Percentiles rank a stretch among this genome's conserved stretches.
phyloP scores from a whole-genome alignment of 2,888 invertebrate species.

The Orthonevra nobilis region DNA sequence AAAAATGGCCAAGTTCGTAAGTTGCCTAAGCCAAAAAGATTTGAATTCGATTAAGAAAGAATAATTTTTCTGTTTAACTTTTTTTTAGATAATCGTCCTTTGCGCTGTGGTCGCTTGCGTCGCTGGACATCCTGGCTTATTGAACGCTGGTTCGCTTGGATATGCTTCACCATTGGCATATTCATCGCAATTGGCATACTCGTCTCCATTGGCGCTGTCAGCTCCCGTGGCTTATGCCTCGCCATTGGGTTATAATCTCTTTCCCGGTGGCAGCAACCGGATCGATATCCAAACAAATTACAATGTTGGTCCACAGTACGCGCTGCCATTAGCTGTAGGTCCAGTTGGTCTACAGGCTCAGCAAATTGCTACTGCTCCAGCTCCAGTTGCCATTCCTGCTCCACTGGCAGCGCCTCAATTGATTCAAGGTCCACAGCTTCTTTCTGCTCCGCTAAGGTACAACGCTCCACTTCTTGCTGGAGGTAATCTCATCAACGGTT shows the following conservation, averaged over 20 bases:
- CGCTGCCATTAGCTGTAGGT: constrained; percentile 65
- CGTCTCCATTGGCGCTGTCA: constrained; percentile 42
- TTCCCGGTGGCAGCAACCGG: constrained; percentile 49
- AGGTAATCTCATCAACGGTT: constrained; percentile 13
- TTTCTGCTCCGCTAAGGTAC: constrained; percentile 3
- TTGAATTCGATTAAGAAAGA: not conserved
- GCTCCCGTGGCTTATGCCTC: constrained; percentile 28
- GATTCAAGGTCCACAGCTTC: not conserved
- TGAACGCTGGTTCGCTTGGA: constrained; percentile 38
- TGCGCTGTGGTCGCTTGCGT: constrained; percentile 56
- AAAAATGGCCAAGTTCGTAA: constrained; percentile 66
- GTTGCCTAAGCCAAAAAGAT: constrained; percentile 9
- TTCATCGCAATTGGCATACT: constrained; percentile 73
- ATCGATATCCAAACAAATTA: constrained; percentile 63
- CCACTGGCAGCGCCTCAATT: not conserved
- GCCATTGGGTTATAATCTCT: constrained; percentile 26
- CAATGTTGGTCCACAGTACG: constrained; percentile 76
- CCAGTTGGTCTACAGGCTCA: constrained; percentile 80
- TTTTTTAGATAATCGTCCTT: constrained; percentile 57
- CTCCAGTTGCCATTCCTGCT: constrained; percentile 41
- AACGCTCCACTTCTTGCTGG: constrained; percentile 2
- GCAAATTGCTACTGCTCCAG: not conserved
- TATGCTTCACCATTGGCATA: constrained; percentile 72
- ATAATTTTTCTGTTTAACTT: not conserved
- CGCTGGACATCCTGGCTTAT: constrained; percentile 57